A percentile compares a stretch with the other conserved stretches of the same genome.
phyloP scores from a whole-genome alignment of 1,140 invertebrate species.

The Melitaea cinxia region DNA sequence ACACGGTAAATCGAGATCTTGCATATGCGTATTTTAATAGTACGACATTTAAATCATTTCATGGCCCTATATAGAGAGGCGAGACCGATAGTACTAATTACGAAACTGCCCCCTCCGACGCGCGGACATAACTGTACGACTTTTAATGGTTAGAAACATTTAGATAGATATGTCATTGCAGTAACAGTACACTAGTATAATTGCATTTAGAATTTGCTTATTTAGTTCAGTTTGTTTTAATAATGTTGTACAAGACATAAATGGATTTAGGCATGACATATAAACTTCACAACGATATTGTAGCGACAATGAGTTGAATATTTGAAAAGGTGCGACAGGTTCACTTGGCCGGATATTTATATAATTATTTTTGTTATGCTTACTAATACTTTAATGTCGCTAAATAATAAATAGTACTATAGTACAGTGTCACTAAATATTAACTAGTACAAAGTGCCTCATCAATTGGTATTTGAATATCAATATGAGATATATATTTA shows the following conservation, averaged over 20 bases:
- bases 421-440: too few relatives aligned
- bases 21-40: conserved; percentile 33
- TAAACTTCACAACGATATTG: conserved; percentile 46
- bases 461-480: too few relatives aligned
- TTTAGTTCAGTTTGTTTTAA: conserved; percentile 62
- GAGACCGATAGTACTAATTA: conserved; percentile 60
- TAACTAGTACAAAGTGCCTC: too few relatives aligned
- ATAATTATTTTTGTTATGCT: conserved; percentile 51
- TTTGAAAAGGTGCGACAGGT: conserved; percentile 35
- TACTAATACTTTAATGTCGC: conserved; percentile 31
- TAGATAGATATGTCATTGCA: conserved; percentile 74
- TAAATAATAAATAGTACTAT: too few relatives aligned
- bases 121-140: conserved; percentile 65
- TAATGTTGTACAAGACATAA: conserved; percentile 56
- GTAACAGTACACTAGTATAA: conserved; percentile 73
- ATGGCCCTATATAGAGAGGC: conserved; percentile 56
- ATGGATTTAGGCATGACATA: conserved; percentile 65
- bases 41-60: conserved; percentile 60
- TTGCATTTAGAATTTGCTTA: conserved; percentile 65
- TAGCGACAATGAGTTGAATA: conserved; percentile 37
- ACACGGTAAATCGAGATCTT: conserved; percentile 16
- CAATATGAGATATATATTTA: too few relatives aligned
- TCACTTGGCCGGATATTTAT: conserved; percentile 50
- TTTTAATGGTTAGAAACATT: conserved; percentile 77
- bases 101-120: conserved; percentile 59